These are phyloP conservation scores for Phoxinus phoxinus DNA, from an alignment of 2,113 vertebrate genomes.

Conservation along the genomic window DNA sequence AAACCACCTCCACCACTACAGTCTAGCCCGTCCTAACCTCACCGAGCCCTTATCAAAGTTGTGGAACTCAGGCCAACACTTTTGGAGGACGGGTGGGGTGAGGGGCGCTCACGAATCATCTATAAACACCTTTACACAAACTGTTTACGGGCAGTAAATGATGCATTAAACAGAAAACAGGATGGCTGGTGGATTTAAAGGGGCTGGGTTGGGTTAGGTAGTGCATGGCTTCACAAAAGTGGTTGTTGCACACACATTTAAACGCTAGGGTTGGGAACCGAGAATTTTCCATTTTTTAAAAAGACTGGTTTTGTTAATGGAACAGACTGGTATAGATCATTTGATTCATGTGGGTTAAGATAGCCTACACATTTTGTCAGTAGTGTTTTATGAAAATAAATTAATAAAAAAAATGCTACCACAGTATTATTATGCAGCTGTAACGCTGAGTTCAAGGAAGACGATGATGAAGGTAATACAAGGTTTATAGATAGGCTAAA, in stretches of 20 bases:
- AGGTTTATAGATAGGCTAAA: too few species aligned
- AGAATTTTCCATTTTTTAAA: too few species aligned
- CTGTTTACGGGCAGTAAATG: conserved; percentile 73
- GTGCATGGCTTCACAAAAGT: conserved; percentile 48
- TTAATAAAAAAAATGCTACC: too few species aligned
- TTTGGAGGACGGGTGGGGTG: conserved; percentile 50
- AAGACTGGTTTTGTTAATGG: too few species aligned
- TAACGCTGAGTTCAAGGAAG: too few species aligned
- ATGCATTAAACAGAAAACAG: conserved; percentile 70
- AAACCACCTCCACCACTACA: conserved; percentile 56
- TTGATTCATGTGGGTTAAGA: too few species aligned
- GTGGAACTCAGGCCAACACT: conserved; percentile 60
- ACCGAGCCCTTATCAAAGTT: conserved; percentile 59
- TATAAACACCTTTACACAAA: conserved; percentile 72
- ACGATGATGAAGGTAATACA: too few species aligned
- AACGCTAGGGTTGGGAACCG: not conserved
- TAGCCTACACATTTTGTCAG: too few species aligned
- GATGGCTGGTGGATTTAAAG: conserved; percentile 61
- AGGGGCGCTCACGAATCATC: conserved; percentile 65
- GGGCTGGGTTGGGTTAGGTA: conserved; percentile 54
- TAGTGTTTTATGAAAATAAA: too few species aligned
- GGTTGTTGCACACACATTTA: conserved; percentile 1
- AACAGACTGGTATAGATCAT: too few species aligned
- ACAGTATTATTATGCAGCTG: too few species aligned
- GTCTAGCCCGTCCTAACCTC: conserved; percentile 50